Conservation (phyloP, 2,113 vertebrate genomes). For the Tinamus guttatus region DNA sequence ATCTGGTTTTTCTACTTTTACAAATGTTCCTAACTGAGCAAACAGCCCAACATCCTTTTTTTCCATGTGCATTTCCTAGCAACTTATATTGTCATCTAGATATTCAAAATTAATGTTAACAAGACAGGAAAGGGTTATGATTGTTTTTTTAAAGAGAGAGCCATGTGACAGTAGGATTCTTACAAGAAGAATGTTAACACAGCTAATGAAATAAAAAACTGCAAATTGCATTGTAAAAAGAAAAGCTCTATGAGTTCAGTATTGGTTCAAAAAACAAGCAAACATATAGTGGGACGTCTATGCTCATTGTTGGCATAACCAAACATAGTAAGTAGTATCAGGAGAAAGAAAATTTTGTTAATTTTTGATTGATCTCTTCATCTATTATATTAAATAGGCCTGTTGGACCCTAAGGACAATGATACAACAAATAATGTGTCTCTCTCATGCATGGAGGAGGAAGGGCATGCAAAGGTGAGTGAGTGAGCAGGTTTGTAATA, state of each 20-base stretch:
- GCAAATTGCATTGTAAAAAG: not conserved
- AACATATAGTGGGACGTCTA: not conserved
- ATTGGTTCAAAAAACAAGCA: not conserved
- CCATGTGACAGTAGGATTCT: not conserved
- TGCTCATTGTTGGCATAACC: not conserved
- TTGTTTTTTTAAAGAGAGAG: not conserved
- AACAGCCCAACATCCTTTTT: too few species aligned
- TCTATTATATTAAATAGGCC: not conserved
- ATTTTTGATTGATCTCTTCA: not conserved
- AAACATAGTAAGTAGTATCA: not conserved
- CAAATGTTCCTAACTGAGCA: too few species aligned
- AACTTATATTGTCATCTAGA: not conserved
- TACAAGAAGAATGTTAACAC: not conserved
- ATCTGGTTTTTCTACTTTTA: too few species aligned
- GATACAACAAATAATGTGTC: not conserved
- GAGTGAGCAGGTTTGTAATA: rapidly evolving
- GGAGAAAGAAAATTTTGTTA: not conserved
- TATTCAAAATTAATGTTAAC: not conserved
- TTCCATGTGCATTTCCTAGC: not conserved
- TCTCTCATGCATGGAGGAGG: not conserved
- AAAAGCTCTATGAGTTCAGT: not conserved
- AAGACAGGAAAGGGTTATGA: not conserved
- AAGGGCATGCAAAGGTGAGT: not conserved
- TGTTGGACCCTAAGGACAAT: not conserved
- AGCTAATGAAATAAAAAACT: not conserved